Conservation (phyloP, 2,797 vertebrate species). For the Tamandua tetradactyla region DNA sequence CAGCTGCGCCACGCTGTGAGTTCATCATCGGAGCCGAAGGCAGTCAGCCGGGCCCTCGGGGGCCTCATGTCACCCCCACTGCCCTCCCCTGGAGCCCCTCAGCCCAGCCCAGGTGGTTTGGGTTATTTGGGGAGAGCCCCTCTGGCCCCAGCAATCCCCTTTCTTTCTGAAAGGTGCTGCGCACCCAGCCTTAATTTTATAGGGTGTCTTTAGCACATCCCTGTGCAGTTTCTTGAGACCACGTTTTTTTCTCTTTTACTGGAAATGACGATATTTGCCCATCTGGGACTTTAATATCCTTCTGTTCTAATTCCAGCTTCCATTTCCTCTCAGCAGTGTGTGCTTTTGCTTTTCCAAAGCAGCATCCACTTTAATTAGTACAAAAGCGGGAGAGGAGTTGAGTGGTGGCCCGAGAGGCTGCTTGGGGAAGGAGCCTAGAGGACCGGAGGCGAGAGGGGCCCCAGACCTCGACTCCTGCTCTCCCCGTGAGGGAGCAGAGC, state of each 20-base stretch:
- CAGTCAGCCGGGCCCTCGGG: background rate
- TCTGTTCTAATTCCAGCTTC: conserved; percentile 52
- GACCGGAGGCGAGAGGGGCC: no score
- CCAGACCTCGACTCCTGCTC: background rate
- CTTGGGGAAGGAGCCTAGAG: background rate
- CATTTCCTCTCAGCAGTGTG: conserved; percentile 49
- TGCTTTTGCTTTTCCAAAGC: conserved; percentile 43
- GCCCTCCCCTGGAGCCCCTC: background rate
- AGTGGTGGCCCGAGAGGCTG: background rate
- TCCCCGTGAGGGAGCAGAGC: background rate
- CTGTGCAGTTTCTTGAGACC: background rate
- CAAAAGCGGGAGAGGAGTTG: background rate
- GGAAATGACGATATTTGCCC: conserved; percentile 38
- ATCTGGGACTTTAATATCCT: conserved; percentile 26
- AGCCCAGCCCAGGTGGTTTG: background rate
- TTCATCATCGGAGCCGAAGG: no score
- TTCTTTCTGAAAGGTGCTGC: background rate
- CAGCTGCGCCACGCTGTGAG: background rate
- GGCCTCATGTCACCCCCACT: background rate
- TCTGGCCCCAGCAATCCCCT: background rate
- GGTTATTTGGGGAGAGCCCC: background rate
- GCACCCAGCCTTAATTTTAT: background rate
- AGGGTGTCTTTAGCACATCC: background rate
- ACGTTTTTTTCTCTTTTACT: background rate
- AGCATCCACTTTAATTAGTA: background rate